A percentile compares a stretch with the other conserved stretches of the same genome.
Conservation (phyloP, 2,113 vertebrate genomes). For the Dolichotis patagonum region DNA sequence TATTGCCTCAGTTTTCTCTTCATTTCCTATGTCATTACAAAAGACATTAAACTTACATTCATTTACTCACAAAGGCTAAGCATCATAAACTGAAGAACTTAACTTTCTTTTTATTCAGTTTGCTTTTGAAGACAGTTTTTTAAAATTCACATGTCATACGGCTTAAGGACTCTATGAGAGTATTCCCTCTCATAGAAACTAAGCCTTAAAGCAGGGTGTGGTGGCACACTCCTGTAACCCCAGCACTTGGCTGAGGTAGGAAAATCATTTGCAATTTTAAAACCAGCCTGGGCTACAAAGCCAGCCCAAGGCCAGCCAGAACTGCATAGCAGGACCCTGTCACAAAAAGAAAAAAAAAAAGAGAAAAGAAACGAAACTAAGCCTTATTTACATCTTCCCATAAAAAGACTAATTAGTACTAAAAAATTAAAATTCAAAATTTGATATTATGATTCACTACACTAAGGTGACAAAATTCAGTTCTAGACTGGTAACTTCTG, state of each 20-base stretch:
- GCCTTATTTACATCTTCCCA: background rate
- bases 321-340: too few relatives aligned
- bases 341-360: too few relatives aligned
- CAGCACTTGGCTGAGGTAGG: too few relatives aligned
- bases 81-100: constrained; percentile 14
- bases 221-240: too few relatives aligned
- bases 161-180: constrained; percentile 28
- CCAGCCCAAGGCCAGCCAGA: too few relatives aligned
- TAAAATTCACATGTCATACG: background rate
- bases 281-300: too few relatives aligned
- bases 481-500: background rate
- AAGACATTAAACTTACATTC: background rate
- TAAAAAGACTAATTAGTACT: background rate
- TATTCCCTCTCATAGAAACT: background rate
- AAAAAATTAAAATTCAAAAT: constrained; percentile 54
- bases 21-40: constrained; percentile 28
- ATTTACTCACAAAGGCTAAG: constrained; percentile 17
- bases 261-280: too few relatives aligned
- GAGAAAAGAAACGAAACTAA: too few relatives aligned
- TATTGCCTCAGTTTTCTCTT: constrained; percentile 21
- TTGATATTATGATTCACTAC: background rate
- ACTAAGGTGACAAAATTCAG: constrained; percentile 38
- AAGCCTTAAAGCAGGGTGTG: background rate
- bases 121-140: background rate
- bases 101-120: background rate